A percentile compares a stretch with the other conserved stretches of the same genome.
phyloP scores from a whole-genome alignment of 2,888 invertebrate genomes.

The Standfussiana lucernea region DNA sequence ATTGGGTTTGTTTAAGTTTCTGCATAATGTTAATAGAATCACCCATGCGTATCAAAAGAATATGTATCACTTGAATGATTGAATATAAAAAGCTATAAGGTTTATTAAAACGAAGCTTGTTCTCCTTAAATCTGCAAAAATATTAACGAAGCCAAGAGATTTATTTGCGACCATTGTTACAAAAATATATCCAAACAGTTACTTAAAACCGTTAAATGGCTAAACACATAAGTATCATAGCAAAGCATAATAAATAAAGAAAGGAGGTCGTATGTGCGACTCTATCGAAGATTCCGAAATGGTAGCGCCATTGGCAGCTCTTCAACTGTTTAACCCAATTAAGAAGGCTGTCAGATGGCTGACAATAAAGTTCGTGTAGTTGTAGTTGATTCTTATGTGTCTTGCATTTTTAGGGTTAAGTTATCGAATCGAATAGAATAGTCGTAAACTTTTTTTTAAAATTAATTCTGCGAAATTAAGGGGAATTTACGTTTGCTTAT shows the following conservation, averaged over 20 bases:
- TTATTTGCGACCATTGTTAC: constrained; percentile 36
- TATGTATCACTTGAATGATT: background rate
- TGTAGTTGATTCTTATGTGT: constrained; percentile 24
- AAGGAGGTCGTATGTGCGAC: constrained; percentile 54
- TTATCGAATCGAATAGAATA: background rate
- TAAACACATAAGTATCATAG: constrained; percentile 40
- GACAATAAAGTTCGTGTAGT: constrained; percentile 28
- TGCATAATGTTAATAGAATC: background rate
- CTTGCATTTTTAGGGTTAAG: constrained; percentile 19
- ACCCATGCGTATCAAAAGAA: background rate
- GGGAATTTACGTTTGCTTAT: background rate
- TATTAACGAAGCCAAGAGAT: background rate
- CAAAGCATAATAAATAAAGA: constrained; percentile 39
- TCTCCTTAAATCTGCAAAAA: background rate
- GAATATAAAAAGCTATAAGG: background rate
- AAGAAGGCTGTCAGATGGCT: constrained; percentile 42
- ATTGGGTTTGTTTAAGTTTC: background rate
- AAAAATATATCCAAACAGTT: constrained; percentile 55
- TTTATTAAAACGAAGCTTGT: background rate
- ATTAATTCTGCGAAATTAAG: background rate
- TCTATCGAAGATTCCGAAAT: constrained; percentile 56
- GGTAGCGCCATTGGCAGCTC: constrained; percentile 60
- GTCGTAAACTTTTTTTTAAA: background rate
- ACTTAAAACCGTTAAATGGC: constrained; percentile 51
- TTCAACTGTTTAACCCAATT: constrained; percentile 61